Evolutionary conservation across 2,888 invertebrate genomes (phyloP).

Genomic region (Petrolisthes manimaculis): DNA sequence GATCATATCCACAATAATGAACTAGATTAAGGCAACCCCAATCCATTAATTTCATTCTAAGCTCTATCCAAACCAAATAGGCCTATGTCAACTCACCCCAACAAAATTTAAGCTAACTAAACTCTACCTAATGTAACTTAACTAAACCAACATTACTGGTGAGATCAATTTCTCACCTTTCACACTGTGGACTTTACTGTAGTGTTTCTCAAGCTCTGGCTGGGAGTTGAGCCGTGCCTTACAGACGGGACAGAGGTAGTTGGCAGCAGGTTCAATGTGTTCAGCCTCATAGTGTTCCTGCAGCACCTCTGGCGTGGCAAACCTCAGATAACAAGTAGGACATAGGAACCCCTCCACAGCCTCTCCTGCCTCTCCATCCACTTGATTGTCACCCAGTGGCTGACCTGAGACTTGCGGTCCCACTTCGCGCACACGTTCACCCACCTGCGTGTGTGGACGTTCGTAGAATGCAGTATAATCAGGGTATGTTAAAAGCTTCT

Average conservation of each 20-base stretch:
- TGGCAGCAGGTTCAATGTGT: constrained; percentile 68
- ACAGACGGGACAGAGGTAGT: constrained; percentile 68
- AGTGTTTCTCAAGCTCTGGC: constrained; percentile 68
- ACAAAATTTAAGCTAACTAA: neutral
- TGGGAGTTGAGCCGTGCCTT: constrained; percentile 67
- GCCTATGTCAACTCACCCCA: neutral
- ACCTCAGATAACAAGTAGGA: constrained; percentile 71
- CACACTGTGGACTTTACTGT: constrained; percentile 67
- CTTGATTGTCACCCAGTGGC: constrained; percentile 19
- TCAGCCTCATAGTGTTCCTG: constrained; percentile 70
- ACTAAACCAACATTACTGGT: neutral
- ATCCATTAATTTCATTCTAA: neutral
- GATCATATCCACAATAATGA: too few species aligned
- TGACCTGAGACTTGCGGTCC: constrained; percentile 37
- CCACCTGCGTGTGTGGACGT: constrained; percentile 43
- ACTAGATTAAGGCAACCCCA: too few species aligned
- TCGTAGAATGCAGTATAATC: neutral
- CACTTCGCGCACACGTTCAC: constrained; percentile 59
- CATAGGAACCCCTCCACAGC: constrained; percentile 72
- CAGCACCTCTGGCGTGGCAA: constrained; percentile 71
- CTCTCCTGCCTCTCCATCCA: constrained; percentile 19
- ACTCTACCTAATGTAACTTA: neutral
- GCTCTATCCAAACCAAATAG: neutral
- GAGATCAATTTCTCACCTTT: constrained; percentile 41
- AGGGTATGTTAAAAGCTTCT: neutral